phyloP scores from a whole-genome alignment of 2,797 vertebrate species.

The Botia kubotai region DNA sequence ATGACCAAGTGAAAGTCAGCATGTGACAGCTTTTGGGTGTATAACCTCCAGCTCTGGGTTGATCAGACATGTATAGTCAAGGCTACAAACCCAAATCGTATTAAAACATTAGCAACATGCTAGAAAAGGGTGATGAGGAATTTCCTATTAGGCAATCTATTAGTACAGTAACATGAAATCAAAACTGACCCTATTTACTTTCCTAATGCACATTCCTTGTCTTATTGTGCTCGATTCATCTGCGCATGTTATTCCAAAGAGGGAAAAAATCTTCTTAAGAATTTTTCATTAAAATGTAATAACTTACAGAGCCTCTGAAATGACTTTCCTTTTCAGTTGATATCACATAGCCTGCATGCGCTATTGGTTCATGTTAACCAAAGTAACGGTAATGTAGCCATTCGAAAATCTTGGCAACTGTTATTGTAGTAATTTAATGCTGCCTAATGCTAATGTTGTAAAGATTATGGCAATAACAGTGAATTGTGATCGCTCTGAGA shows the following conservation, averaged over 20 bases:
- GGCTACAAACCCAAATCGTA: neutral
- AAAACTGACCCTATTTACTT: neutral
- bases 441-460: conserved; percentile 10
- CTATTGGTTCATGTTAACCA: conserved; percentile 1
- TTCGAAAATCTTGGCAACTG: neutral
- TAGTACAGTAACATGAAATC: neutral
- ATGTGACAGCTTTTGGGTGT: conserved; percentile 16
- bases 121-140: no score
- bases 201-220: neutral
- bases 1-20: conserved; percentile 8
- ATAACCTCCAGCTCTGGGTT: neutral
- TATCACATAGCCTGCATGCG: neutral
- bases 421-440: neutral
- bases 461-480: neutral
- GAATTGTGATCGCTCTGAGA: neutral
- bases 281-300: conserved; percentile 6
- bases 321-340: neutral
- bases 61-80: neutral
- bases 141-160: no score
- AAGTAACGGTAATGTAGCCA: neutral
- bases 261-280: neutral
- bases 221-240: neutral
- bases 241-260: neutral
- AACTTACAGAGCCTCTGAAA: neutral
- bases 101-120: neutral